phyloP scores from a whole-genome alignment of 2,797 vertebrate species.

The Pseudochromis fuscus region DNA sequence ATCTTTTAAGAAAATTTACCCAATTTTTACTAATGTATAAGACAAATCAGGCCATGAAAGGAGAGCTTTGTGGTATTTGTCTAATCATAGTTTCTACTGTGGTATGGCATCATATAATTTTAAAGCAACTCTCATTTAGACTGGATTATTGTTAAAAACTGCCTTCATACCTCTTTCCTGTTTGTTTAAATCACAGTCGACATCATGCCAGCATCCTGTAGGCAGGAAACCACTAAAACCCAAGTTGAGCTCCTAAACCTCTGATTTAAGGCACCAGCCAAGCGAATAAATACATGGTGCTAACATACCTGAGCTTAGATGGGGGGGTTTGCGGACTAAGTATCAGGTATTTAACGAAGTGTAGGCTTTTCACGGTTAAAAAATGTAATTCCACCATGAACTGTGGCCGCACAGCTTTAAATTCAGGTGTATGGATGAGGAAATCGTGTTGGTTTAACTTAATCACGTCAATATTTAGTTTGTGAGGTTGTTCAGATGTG shows the following conservation, averaged over 20 bases:
- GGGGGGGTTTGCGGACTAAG: constrained; percentile 5
- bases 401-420: not conserved
- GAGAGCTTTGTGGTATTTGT: not conserved
- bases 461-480: not conserved
- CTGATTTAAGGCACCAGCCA: constrained; percentile 26
- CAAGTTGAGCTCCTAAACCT: constrained; percentile 59
- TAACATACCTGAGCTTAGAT: constrained; percentile 25
- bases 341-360: constrained; percentile 17
- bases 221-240: constrained; percentile 42
- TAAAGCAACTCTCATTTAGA: not conserved
- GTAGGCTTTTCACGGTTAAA: not conserved
- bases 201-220: constrained; percentile 33
- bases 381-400: not conserved
- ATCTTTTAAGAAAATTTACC: too few species aligned
- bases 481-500: constrained; percentile 5
- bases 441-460: not conserved
- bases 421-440: not conserved
- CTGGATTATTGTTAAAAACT: constrained; percentile 29
- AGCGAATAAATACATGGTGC: constrained; percentile 35
- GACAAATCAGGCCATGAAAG: not conserved
- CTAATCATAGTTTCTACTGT: constrained; percentile 23
- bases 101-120: constrained; percentile 44
- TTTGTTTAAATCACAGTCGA: constrained; percentile 33
- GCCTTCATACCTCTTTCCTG: constrained; percentile 25
- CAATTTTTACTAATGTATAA: too few species aligned